Evolutionary conservation across 2,113 vertebrate species (phyloP).

Genomic region (Lepisosteus osseus): DNA sequence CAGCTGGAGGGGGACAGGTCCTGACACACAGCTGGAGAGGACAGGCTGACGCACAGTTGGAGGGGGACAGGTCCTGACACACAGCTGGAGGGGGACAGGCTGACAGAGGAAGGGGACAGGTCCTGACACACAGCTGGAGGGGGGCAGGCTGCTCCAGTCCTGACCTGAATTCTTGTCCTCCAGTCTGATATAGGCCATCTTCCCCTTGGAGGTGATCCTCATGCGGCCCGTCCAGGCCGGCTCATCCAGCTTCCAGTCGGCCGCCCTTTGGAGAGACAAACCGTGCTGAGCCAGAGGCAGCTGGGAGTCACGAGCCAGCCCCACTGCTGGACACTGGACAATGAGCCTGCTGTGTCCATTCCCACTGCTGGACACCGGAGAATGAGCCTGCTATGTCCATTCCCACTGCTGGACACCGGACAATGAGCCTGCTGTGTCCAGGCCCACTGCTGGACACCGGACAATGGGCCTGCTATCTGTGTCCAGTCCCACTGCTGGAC

Average conservation of each 20-base stretch:
- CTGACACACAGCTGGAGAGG: background rate
- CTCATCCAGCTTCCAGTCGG: constrained; percentile 94
- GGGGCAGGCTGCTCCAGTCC: background rate
- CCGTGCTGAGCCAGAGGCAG: too few species aligned
- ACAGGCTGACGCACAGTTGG: background rate
- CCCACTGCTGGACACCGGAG: too few species aligned
- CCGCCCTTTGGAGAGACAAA: constrained; percentile 65
- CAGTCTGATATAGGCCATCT: constrained; percentile 82
- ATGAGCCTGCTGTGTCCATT: too few species aligned
- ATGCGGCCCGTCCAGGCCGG: constrained; percentile 89
- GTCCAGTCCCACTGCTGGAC: too few species aligned
- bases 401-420: too few species aligned
- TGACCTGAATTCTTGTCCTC: constrained; percentile 88
- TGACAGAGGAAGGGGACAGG: background rate
- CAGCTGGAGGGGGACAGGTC: too few species aligned
- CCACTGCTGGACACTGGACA: too few species aligned
- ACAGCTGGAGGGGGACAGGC: background rate
- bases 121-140: background rate
- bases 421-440: too few species aligned
- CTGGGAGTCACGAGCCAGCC: too few species aligned
- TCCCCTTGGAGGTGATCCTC: constrained; percentile 83
- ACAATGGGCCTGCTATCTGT: too few species aligned
- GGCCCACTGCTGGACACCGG: too few species aligned
- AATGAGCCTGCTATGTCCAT: too few species aligned
- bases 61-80: background rate